Percentiles rank a stretch among this genome's conserved stretches.
These are phyloP conservation scores for Theodoxus fluviatilis DNA, from an alignment of 2,888 invertebrate species.

Conservation along the genomic window DNA sequence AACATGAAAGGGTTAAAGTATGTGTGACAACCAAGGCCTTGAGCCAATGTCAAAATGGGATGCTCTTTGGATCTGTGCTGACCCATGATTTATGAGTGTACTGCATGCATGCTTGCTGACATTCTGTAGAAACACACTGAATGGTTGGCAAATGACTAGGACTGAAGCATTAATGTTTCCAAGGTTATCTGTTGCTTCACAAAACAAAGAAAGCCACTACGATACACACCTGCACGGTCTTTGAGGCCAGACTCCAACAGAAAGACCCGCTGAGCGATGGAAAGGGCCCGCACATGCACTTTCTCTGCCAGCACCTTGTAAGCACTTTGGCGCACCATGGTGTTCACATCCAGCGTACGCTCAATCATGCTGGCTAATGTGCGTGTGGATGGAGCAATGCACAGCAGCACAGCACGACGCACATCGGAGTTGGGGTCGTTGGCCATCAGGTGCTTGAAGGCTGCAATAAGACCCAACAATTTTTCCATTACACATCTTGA, in stretches of 20 bases:
- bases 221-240: slow-evolving; percentile 70
- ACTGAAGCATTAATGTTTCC: too few relatives aligned
- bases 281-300: slow-evolving; percentile 71
- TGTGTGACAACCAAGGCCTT: too few relatives aligned
- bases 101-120: too few relatives aligned
- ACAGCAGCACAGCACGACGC: slow-evolving; percentile 74
- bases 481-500: not conserved
- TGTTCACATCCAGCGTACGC: slow-evolving; percentile 80
- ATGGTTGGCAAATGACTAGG: too few relatives aligned
- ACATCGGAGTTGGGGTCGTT: slow-evolving; percentile 81
- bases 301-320: slow-evolving; percentile 69
- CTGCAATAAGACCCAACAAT: slow-evolving; percentile 39
- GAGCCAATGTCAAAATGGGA: too few relatives aligned
- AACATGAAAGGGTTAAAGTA: too few relatives aligned
- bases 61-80: too few relatives aligned
- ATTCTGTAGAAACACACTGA: too few relatives aligned
- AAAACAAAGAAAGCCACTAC: too few relatives aligned
- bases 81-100: too few relatives aligned
- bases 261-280: slow-evolving; percentile 73
- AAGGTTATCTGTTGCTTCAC: too few relatives aligned
- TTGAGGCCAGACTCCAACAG: slow-evolving; percentile 73
- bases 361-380: slow-evolving; percentile 77
- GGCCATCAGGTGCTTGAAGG: slow-evolving; percentile 60
- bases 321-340: slow-evolving; percentile 75
- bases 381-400: slow-evolving; percentile 76